Base-by-base conservation (phyloP, 2,113 vertebrate species). In the Phasianus colchicus region DNA sequence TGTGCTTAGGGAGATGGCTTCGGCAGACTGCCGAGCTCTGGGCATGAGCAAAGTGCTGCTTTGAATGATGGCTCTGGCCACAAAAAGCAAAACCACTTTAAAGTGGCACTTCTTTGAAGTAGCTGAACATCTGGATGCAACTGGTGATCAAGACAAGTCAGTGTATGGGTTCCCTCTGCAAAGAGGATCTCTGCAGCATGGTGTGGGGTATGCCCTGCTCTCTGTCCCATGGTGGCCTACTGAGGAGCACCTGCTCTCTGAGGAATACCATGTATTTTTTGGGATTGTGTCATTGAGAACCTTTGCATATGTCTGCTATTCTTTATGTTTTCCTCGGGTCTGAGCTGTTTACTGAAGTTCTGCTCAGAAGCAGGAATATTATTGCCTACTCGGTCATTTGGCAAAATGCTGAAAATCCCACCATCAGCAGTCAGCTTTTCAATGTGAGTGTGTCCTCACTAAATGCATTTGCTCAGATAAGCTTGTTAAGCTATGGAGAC, bases 401-500 rank as follows among this genome's bases (percentile, higher is more conserved):
- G 61, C 54, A 72, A 12, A 29, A 29, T 9, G 8, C 17, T 65
- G 88, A 52, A 88, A 91, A 93, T 74, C 81, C 64, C 61, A 82
- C 75, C 43, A 25, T 58, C 10, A 21, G 54, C 77, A 43, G 43
- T 50, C 1, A 5, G 45, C 27, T 84, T 86, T 86, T 89, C 69
- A 14, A 30, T 63, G 18, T 47, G 58, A 93, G 50, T 15, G 4
- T 73, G 36, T 80, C 89, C 34, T 27, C 63, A 71, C 60, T 88
- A 57, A 42, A 80, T 47, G 15, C 30, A 11, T 32, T 73, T 88
- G 21, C 83, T 89, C 42, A 65, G 83, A 95, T 88, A 82, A 89
- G 83, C 88, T 95, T 63, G 64, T 96, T 96, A 96, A 88, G 57
- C 3, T 14, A 92, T 82, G 73, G 87, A 95, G 65, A 63, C 84